phyloP scores from a whole-genome alignment of 2,113 vertebrate species.

The Lethenteron camtschaticum region DNA sequence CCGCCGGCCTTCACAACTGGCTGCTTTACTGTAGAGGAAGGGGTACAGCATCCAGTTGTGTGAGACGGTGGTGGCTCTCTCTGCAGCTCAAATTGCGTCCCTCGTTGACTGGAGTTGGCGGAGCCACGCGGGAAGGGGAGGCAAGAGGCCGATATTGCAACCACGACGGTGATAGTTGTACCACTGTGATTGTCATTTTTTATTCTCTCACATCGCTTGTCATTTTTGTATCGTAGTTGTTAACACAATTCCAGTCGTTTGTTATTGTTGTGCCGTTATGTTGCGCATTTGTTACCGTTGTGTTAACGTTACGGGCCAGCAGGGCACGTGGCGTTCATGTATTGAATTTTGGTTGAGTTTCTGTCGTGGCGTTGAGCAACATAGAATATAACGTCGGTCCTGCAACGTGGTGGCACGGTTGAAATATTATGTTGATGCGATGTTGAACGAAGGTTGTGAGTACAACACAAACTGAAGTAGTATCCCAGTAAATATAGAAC shows the following conservation, averaged over 20 bases:
- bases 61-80: background rate
- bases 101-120: background rate
- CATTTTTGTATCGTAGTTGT: background rate
- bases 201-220: background rate
- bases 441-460: background rate
- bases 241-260: background rate
- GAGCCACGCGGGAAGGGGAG: background rate
- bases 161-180: background rate
- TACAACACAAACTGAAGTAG: background rate
- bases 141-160: background rate
- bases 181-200: background rate
- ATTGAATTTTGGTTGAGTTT: background rate
- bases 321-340: background rate
- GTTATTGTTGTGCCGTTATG: background rate
- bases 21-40: slow-evolving; percentile 5
- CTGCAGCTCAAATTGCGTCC: background rate
- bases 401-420: background rate
- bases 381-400: background rate
- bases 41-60: slow-evolving; percentile 6
- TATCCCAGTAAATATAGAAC: too few relatives aligned
- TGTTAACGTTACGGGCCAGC: background rate
- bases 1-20: slow-evolving; percentile 4
- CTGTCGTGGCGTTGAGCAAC: background rate
- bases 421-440: background rate
- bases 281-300: background rate